phyloP scores from a whole-genome alignment of 2,113 vertebrate genomes.

The Periophthalmodon schlosseri region DNA sequence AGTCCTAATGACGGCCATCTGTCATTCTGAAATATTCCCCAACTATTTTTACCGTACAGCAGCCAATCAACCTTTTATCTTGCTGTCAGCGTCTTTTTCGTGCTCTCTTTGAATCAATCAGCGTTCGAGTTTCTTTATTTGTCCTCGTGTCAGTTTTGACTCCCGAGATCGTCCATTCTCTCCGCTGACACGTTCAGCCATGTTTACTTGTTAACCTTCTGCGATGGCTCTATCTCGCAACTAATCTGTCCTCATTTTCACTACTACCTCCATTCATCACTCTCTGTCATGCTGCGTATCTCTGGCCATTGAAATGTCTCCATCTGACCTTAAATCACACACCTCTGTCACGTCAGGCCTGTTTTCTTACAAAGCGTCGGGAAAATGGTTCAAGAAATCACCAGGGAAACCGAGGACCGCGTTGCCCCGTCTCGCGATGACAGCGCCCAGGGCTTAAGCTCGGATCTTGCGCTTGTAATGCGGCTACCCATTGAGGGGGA shows the following conservation, averaged over 20 bases:
- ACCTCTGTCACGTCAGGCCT: constrained; percentile 8
- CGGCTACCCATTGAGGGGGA: no score
- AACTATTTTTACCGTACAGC: constrained; percentile 33
- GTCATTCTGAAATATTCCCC: constrained; percentile 50
- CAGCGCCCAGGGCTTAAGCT: background rate
- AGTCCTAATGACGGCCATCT: constrained; percentile 55
- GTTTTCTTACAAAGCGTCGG: background rate
- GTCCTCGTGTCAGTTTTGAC: constrained; percentile 3
- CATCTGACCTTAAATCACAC: constrained; percentile 35
- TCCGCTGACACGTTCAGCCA: background rate
- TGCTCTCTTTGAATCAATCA: constrained; percentile 10
- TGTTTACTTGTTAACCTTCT: constrained; percentile 18
- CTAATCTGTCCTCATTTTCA: constrained; percentile 9
- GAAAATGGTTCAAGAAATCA: background rate
- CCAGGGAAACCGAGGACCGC: background rate
- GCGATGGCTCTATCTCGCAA: constrained; percentile 11
- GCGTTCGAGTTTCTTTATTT: constrained; percentile 10
- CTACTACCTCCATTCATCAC: background rate
- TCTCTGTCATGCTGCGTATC: constrained; percentile 3
- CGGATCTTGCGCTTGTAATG: no score
- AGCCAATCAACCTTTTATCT: constrained; percentile 23
- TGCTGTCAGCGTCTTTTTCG: constrained; percentile 5
- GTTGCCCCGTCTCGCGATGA: background rate
- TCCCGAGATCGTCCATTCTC: constrained; percentile 3
- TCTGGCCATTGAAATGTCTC: constrained; percentile 23